phyloP scores from a whole-genome alignment of 2,797 vertebrate genomes.

The Lutjanus argentimaculatus region DNA sequence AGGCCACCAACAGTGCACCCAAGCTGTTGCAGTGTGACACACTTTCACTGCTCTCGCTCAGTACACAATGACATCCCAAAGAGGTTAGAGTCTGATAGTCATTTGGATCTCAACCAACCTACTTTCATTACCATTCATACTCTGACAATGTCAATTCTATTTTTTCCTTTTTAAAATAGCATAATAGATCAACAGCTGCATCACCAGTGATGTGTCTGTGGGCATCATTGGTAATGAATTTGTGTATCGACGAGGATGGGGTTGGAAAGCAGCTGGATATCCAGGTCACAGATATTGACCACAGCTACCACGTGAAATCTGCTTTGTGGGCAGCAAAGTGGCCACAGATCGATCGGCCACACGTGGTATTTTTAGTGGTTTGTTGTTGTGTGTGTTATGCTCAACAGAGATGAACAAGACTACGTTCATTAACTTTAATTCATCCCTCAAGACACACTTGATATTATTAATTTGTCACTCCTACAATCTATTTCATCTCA shows the following conservation, averaged over 20 bases:
- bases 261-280: slow-evolving; percentile 76
- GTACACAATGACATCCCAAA: slow-evolving; percentile 56
- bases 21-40: slow-evolving; percentile 71
- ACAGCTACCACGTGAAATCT: slow-evolving; percentile 77
- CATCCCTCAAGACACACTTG: slow-evolving; percentile 24
- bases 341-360: slow-evolving; percentile 84
- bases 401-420: slow-evolving; percentile 31
- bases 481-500: slow-evolving; percentile 38
- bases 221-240: slow-evolving; percentile 77
- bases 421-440: slow-evolving; percentile 34
- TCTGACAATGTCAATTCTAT: slow-evolving; percentile 53
- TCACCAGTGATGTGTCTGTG: slow-evolving; percentile 52
- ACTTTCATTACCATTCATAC: slow-evolving; percentile 60
- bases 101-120: slow-evolving; percentile 60
- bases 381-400: slow-evolving; percentile 51
- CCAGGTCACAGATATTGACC: slow-evolving; percentile 88
- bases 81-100: slow-evolving; percentile 46
- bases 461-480: slow-evolving; percentile 46
- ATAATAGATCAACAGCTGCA: slow-evolving; percentile 69
- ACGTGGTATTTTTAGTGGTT: slow-evolving; percentile 72
- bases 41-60: slow-evolving; percentile 60
- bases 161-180: slow-evolving; percentile 59
- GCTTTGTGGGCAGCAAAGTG: slow-evolving; percentile 79
- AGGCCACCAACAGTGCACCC: slow-evolving; percentile 50
- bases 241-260: slow-evolving; percentile 77